Base-by-base conservation (phyloP, 2,113 vertebrate species). In the Ciconia stormi region DNA sequence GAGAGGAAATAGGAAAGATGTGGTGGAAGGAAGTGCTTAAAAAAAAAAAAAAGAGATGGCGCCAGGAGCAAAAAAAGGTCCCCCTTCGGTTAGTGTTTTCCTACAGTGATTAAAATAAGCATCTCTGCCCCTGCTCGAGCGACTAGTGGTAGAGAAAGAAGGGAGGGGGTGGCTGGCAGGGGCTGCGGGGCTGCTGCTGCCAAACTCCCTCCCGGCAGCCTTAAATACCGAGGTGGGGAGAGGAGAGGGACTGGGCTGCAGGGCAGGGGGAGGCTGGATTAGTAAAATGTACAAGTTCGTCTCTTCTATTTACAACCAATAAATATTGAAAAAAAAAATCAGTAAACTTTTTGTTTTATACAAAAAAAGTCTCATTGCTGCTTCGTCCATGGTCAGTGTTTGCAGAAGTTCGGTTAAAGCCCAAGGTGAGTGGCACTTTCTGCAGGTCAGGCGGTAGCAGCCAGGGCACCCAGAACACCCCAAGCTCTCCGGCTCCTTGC, bases 231-330 rank as follows among this genome's bases (percentile, higher is more conserved):
- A 83, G 59, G 71, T 5, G 44, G 18, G 30, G 50, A 83, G 63
- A 74, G 38, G 81, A 77, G 55, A 76, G 65, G 87, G 90, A 90
- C 80, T 89, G 94, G 66, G 82, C 95, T 89, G 91, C 69, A 78
- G 90, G 92, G 90, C 84, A 76, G 32, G 73, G 66, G 49, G 67
- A 80, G 82, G 77, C 88, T 95, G 89, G 91, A 93, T 98, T 98
- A 98, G 98, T 98, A 98, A 95, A 98, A 98, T 98, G 97, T 98
- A 98, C 97, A 98, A 97, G 98, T 98, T 96, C 92, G 52, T 95
- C 90, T 89, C 87, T 96, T 92, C 98, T 98, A 98, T 98, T 98
- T 98, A 98, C 98, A 98, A 98, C 97, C 98, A 98, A 98, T 98
- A 98, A 98, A 98, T 98, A 98, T 93, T 94, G 97, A 16, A 82